Conservation (phyloP, 2,797 vertebrate genomes). For the Coregonus sp. region DNA sequence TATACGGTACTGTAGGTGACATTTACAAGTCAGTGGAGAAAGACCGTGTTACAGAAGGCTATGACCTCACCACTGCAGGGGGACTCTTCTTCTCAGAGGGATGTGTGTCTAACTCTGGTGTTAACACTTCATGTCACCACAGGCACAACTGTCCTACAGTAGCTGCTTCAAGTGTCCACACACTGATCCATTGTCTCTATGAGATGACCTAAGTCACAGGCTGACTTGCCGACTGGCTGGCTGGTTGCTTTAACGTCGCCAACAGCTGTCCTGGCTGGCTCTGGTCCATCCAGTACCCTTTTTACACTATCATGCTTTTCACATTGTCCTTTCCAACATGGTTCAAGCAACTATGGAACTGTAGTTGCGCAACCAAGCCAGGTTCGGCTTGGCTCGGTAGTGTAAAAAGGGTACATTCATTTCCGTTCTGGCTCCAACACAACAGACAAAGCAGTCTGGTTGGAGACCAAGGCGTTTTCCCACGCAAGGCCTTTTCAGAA, state of each 20-base stretch:
- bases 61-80: constrained; percentile 39
- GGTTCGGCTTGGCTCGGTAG: constrained; percentile 20
- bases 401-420: not conserved
- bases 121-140: not conserved
- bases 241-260: constrained; percentile 13
- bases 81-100: not conserved
- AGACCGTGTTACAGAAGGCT: not conserved
- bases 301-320: not conserved
- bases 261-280: constrained; percentile 44
- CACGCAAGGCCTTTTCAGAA: not conserved
- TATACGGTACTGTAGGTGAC: not conserved
- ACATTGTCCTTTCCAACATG: constrained; percentile 60
- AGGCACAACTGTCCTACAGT: not conserved
- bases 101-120: not conserved
- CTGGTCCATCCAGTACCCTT: constrained; percentile 9
- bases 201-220: constrained; percentile 29
- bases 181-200: not conserved
- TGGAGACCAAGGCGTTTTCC: not conserved
- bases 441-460: not conserved
- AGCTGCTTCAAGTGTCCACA: not conserved
- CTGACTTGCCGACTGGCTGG: no score
- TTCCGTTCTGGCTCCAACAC: not conserved
- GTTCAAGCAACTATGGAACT: constrained; percentile 30
- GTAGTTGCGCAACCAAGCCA: not conserved
- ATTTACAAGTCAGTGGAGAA: no score